Conservation (phyloP, 1,140 invertebrate species). For the Zaprionus nigranus region DNA sequence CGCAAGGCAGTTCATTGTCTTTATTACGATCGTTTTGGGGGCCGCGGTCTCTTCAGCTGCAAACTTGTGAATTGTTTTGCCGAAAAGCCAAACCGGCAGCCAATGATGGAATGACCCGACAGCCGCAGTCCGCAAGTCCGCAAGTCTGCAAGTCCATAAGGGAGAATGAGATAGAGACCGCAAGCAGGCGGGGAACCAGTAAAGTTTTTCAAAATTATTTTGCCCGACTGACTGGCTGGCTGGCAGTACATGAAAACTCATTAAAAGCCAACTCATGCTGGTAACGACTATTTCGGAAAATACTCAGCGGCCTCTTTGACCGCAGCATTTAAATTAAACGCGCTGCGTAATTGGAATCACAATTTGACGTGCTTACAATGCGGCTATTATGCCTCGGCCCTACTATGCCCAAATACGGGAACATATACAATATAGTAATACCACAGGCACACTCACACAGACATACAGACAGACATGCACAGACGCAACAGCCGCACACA, state of each 20-base stretch:
- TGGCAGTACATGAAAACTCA: conserved; percentile 59
- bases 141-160: background rate
- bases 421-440: conserved; percentile 5
- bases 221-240: background rate
- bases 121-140: conserved; percentile 3
- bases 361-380: conserved; percentile 45
- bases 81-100: conserved; percentile 57
- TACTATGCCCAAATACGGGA: conserved; percentile 4
- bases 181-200: background rate
- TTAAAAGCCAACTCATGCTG: conserved; percentile 70
- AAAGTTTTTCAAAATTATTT: conserved; percentile 31
- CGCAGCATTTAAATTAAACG: conserved; percentile 68
- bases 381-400: conserved; percentile 12
- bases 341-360: conserved; percentile 66
- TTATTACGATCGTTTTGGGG: conserved; percentile 65
- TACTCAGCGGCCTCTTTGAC: conserved; percentile 34
- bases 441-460: conserved; percentile 4
- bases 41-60: conserved; percentile 47
- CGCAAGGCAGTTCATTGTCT: conserved; percentile 67
- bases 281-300: conserved; percentile 35
- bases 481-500: conserved; percentile 2
- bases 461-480: background rate
- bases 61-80: conserved; percentile 78
- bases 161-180: conserved; percentile 2
- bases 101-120: conserved; percentile 63